Conservation (phyloP, 2,113 vertebrate genomes). For the Onychorhynchus coronatus region DNA sequence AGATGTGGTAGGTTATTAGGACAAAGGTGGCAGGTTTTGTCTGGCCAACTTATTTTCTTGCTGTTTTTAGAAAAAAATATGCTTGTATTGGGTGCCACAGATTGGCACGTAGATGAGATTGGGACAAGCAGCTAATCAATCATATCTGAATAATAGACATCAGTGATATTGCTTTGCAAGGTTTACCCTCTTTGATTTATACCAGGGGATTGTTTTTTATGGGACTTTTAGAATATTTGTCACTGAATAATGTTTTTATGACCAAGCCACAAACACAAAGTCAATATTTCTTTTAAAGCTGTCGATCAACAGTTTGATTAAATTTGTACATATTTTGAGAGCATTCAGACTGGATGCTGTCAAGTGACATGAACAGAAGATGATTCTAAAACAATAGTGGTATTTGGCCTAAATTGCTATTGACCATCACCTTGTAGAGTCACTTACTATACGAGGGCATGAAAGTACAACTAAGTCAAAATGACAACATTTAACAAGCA, state of each 20-base stretch:
- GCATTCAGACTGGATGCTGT: neutral
- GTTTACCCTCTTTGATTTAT: constrained; percentile 61
- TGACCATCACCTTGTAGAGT: neutral
- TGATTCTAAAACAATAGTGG: neutral
- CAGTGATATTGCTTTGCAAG: constrained; percentile 62
- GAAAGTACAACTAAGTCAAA: neutral
- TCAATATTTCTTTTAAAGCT: constrained; percentile 37
- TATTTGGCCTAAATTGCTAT: neutral
- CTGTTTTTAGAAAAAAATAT: constrained; percentile 40
- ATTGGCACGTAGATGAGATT: constrained; percentile 34
- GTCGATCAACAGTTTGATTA: constrained; percentile 32
- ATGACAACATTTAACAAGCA: neutral
- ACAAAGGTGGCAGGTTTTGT: neutral
- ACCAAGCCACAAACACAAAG: constrained; percentile 39
- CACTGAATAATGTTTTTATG: constrained; percentile 63
- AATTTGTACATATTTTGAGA: constrained; percentile 14
- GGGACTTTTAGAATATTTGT: constrained; percentile 55
- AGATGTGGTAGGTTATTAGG: neutral
- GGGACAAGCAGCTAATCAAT: constrained; percentile 46
- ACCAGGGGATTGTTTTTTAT: constrained; percentile 43
- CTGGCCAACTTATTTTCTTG: neutral
- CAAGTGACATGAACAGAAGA: neutral
- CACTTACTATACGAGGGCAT: neutral
- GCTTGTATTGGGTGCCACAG: neutral
- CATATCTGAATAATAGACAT: constrained; percentile 44